Conservation (phyloP, 2,113 vertebrate species). For the Heptranchias perlo region DNA sequence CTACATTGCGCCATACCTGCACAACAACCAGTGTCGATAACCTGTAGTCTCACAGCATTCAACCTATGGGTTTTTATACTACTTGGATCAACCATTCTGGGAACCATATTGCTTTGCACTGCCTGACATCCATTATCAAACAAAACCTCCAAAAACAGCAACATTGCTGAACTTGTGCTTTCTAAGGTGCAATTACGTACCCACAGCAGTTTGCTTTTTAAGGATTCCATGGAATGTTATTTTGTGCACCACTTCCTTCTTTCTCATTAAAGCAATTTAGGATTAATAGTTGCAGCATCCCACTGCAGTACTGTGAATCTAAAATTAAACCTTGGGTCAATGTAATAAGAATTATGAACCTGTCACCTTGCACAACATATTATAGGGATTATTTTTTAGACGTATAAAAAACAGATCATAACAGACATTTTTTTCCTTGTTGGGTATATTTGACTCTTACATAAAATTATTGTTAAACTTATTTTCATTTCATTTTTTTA, state of each 20-base stretch:
- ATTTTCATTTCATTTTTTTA: not conserved
- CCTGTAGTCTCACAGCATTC: not conserved
- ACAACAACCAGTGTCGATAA: not conserved
- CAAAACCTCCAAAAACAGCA: not conserved
- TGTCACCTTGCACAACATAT: not conserved
- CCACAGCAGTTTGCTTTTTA: not conserved
- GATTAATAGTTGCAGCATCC: not conserved
- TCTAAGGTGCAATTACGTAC: not conserved
- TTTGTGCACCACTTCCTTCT: not conserved
- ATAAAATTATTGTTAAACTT: not conserved
- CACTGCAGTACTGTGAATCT: too few relatives aligned
- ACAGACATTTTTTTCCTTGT: not conserved
- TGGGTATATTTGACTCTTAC: not conserved
- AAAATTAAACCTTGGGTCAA: not conserved
- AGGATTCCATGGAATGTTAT: slow-evolving; percentile 23
- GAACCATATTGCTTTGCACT: not conserved
- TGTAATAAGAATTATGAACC: not conserved
- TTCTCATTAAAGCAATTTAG: not conserved
- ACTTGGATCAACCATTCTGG: not conserved
- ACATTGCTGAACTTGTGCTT: not conserved
- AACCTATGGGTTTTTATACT: not conserved
- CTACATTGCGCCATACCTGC: not conserved
- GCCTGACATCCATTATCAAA: not conserved
- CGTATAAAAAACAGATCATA: not conserved
- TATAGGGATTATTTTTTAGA: not conserved